phyloP scores from a whole-genome alignment of 2,113 vertebrate genomes.

The Capreolus pygargus region DNA sequence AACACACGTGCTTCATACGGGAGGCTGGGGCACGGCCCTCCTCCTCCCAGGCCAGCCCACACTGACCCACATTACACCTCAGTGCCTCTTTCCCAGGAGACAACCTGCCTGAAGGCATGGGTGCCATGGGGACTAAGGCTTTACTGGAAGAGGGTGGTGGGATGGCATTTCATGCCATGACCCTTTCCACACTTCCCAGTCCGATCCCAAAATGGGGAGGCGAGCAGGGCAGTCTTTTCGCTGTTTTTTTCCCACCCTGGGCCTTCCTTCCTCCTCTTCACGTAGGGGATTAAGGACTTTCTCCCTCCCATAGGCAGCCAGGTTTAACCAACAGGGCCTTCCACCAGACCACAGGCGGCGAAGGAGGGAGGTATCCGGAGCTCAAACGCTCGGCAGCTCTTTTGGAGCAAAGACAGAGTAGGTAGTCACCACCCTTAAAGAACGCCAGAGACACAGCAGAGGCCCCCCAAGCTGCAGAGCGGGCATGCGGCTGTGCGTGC shows the following conservation, averaged over 20 bases:
- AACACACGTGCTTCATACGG: neutral
- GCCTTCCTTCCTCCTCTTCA: neutral
- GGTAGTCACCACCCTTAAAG: neutral
- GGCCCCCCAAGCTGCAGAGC: neutral
- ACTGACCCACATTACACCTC: neutral
- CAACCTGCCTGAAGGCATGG: neutral
- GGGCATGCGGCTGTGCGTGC: neutral
- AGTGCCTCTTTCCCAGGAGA: neutral
- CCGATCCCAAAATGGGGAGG: neutral
- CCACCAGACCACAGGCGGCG: neutral
- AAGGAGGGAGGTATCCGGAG: neutral
- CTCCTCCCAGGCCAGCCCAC: neutral
- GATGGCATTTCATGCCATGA: neutral
- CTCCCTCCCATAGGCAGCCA: neutral
- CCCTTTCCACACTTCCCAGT: neutral
- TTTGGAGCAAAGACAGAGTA: constrained; percentile 10
- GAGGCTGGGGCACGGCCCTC: neutral
- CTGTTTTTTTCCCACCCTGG: neutral
- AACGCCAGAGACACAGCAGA: neutral
- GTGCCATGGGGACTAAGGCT: neutral
- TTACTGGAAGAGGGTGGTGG: neutral
- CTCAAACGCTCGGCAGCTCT: neutral
- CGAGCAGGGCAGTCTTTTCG: neutral
- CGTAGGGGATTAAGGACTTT: neutral
- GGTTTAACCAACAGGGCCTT: neutral